phyloP scores from a whole-genome alignment of 2,888 invertebrate species.

The Mimumesa dahlbomi region DNA sequence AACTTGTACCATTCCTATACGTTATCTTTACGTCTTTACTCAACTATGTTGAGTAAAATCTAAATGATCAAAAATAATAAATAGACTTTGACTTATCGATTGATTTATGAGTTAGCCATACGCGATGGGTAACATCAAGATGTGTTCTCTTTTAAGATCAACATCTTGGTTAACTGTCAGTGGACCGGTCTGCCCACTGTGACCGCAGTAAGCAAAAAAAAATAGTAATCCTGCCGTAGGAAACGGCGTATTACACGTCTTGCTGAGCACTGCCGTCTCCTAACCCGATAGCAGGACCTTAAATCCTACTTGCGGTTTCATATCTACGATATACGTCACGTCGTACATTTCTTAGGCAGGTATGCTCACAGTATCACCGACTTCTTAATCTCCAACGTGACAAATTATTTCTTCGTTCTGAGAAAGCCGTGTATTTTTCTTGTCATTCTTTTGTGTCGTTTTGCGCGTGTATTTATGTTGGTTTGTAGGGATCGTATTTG shows the following conservation, averaged over 20 bases:
- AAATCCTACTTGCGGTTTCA: conserved; percentile 47
- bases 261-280: conserved; percentile 24
- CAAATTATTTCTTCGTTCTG: conserved; percentile 44
- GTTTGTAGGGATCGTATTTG: too few species aligned
- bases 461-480: conserved; percentile 25
- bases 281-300: conserved; percentile 42
- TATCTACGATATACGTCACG: conserved; percentile 46
- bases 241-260: conserved; percentile 47
- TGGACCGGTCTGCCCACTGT: conserved; percentile 46
- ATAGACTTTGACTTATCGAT: neutral
- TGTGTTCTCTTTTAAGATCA: conserved; percentile 26
- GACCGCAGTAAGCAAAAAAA: conserved; percentile 8
- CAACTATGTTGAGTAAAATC: too few species aligned
- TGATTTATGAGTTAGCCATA: conserved; percentile 4
- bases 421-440: conserved; percentile 25
- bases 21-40: too few species aligned
- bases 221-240: conserved; percentile 39
- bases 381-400: conserved; percentile 52
- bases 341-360: conserved; percentile 43
- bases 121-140: conserved; percentile 2
- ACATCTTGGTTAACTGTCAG: conserved; percentile 29
- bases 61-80: too few species aligned
- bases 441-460: neutral
- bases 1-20: too few species aligned
- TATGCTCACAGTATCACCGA: conserved; percentile 34